phyloP scores from a whole-genome alignment of 1,140 invertebrate species.

The Triops cancriformis region DNA sequence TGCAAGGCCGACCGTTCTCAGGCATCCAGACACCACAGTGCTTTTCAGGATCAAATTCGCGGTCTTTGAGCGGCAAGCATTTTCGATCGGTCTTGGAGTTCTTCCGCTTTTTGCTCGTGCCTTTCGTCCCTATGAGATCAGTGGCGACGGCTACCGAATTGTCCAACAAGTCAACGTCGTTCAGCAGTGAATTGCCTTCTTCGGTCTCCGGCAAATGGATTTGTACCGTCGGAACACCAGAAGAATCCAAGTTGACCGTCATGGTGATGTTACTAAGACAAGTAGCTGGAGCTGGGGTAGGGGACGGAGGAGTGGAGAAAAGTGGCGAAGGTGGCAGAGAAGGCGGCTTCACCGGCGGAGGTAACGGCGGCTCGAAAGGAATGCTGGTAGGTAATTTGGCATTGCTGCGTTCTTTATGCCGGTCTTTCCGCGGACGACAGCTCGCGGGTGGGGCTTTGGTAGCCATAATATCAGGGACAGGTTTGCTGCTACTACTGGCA shows the following conservation, averaged over 20 bases:
- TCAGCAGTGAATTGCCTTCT: neutral
- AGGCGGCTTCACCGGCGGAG: conserved; percentile 21
- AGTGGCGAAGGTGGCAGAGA: conserved; percentile 15
- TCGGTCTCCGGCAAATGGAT: conserved; percentile 28
- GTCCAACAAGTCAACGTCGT: conserved; percentile 2
- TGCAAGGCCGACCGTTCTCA: conserved; percentile 61
- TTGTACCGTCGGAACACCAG: conserved; percentile 27
- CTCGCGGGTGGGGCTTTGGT: conserved; percentile 1
- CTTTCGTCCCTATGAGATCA: conserved; percentile 28
- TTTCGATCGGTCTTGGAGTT: conserved; percentile 34
- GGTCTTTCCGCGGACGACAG: conserved; percentile 7
- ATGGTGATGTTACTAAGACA: conserved; percentile 23
- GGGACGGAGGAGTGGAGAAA: conserved; percentile 3
- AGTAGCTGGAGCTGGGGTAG: conserved; percentile 15
- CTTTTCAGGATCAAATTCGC: conserved; percentile 69
- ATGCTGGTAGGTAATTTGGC: conserved; percentile 3
- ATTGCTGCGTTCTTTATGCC: conserved; percentile 1
- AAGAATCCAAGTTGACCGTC: conserved; percentile 28
- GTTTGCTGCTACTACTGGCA: neutral
- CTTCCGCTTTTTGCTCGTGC: conserved; percentile 35
- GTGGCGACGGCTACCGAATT: conserved; percentile 21
- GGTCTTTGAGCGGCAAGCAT: conserved; percentile 50
- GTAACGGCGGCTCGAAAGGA: conserved; percentile 18
- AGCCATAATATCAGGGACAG: conserved; percentile 4
- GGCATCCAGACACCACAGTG: conserved; percentile 65